phyloP scores from a whole-genome alignment of 2,888 invertebrate genomes.

The Halictus quadricinctus region DNA sequence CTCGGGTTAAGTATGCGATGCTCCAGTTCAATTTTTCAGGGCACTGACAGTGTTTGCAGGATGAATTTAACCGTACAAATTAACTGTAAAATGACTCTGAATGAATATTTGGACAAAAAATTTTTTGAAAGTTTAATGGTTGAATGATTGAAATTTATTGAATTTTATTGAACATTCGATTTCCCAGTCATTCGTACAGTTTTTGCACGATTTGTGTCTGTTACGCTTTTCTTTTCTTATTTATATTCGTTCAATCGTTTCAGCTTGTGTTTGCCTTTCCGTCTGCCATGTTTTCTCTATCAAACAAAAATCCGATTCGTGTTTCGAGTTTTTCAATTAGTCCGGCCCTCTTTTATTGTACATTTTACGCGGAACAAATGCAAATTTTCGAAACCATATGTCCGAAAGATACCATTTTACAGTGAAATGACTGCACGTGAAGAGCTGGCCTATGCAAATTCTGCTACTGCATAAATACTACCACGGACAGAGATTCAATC shows the following conservation, averaged over 20 bases:
- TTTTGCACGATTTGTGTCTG: not conserved
- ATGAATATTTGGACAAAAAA: not conserved
- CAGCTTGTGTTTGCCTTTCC: not conserved
- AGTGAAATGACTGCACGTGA: not conserved
- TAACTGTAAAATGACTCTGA: not conserved
- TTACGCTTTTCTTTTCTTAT: not conserved
- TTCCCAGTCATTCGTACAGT: not conserved
- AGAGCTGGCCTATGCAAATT: not conserved
- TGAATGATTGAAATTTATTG: too few relatives aligned
- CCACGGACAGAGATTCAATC: not conserved
- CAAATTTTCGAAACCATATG: slow-evolving; percentile 8
- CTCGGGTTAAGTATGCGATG: not conserved
- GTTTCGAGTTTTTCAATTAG: not conserved
- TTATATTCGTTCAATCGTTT: not conserved
- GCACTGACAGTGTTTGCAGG: not conserved
- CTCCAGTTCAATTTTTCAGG: not conserved
- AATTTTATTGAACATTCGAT: not conserved
- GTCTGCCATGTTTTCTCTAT: not conserved
- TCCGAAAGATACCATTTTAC: not conserved
- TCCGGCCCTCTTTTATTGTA: not conserved
- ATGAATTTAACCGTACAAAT: not conserved
- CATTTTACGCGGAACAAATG: slow-evolving; percentile 13
- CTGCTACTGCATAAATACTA: not conserved
- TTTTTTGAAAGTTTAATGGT: not conserved
- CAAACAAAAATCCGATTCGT: not conserved